phyloP scores from a whole-genome alignment of 2,113 vertebrate genomes.

The Leucoraja erinaceus region DNA sequence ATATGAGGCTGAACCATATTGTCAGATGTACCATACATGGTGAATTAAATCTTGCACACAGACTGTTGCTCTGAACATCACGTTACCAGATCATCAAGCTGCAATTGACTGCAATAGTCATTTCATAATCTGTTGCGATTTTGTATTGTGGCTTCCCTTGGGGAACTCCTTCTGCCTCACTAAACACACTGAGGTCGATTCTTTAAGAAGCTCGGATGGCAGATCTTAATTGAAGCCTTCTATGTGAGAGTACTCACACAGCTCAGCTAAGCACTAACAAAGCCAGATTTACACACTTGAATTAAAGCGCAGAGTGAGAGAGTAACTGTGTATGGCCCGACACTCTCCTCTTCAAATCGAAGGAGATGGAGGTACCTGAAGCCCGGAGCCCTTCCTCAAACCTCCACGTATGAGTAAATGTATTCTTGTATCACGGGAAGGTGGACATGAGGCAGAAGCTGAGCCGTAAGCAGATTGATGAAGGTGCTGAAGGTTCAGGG shows the following conservation, averaged over 20 bases:
- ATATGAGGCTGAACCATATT: no score
- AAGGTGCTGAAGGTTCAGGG: background rate
- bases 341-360: background rate
- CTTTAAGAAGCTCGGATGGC: background rate
- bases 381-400: background rate
- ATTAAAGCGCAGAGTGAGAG: no score
- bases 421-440: background rate
- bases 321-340: no score
- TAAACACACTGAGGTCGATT: background rate
- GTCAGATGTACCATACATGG: no score
- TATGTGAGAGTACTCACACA: background rate
- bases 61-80: background rate
- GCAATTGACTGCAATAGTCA: background rate
- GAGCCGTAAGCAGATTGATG: background rate
- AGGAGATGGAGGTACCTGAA: no score
- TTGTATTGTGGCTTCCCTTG: background rate
- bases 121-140: background rate
- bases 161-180: background rate
- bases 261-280: background rate
- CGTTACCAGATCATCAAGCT: background rate
- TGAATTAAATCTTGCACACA: background rate
- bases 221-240: background rate
- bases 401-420: background rate
- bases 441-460: background rate
- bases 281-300: background rate